Percentiles rank a stretch among this genome's conserved stretches.
These are phyloP conservation scores for Agapornis canus DNA, from an alignment of 2,797 vertebrate species.

Conservation along the genomic window DNA sequence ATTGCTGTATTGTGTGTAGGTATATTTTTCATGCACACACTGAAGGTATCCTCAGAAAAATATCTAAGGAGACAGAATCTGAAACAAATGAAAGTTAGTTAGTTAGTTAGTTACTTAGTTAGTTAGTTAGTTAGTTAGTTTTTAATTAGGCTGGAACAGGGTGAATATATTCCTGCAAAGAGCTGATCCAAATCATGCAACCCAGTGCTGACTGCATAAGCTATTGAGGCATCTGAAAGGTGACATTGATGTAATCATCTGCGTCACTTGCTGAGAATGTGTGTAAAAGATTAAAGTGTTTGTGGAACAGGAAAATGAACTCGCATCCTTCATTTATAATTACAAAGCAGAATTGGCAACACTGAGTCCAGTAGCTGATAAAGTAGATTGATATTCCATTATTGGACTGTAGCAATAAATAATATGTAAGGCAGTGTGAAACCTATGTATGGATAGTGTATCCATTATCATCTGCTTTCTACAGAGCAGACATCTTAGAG, in stretches of 20 bases:
- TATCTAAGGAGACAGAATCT: background rate
- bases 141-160: background rate
- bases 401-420: background rate
- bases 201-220: background rate
- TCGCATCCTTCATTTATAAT: background rate
- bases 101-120: background rate
- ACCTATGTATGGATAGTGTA: background rate
- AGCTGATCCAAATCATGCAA: background rate
- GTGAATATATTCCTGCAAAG: background rate
- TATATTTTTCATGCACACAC: background rate
- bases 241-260: background rate
- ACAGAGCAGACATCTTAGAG: background rate
- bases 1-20: background rate
- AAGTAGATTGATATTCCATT: background rate
- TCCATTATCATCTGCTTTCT: background rate
- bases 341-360: background rate
- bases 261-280: background rate
- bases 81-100: background rate
- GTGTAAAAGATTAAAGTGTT: background rate
- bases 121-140: background rate
- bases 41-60: background rate
- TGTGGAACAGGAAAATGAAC: background rate
- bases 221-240: background rate
- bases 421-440: background rate
- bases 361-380: background rate